phyloP scores from a whole-genome alignment of 2,888 invertebrate genomes.

The Schizaphis graminum region DNA sequence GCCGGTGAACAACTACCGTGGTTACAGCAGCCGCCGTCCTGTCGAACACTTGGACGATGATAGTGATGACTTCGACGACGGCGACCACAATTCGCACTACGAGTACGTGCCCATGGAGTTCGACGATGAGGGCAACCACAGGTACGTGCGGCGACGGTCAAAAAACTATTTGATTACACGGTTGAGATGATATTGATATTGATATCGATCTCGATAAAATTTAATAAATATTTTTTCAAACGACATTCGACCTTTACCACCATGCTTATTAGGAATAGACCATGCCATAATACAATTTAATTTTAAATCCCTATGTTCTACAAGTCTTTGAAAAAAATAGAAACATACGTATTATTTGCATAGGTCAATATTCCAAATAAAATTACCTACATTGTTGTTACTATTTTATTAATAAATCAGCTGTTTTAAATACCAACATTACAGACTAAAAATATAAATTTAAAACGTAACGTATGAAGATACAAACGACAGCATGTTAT shows the following conservation, averaged over 20 bases:
- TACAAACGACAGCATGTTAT: neutral
- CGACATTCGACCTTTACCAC: neutral
- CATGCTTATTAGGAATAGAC: neutral
- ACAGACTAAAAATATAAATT: neutral
- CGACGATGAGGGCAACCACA: constrained; percentile 66
- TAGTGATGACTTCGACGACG: constrained; percentile 53
- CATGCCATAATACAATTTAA: neutral
- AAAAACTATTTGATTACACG: neutral
- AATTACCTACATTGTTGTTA: no score
- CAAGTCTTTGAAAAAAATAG: neutral
- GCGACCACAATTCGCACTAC: constrained; percentile 66
- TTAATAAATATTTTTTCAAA: neutral
- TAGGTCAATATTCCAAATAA: neutral
- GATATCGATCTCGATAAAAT: no score
- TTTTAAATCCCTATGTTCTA: neutral
- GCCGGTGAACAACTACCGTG: constrained; percentile 21
- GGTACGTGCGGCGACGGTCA: neutral
- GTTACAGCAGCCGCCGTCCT: neutral
- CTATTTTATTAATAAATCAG: no score
- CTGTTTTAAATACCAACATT: no score
- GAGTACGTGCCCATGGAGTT: constrained; percentile 67
- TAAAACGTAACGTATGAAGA: neutral
- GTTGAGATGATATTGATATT: no score
- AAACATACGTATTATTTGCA: neutral
- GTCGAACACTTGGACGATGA: constrained; percentile 50